A percentile compares a stretch with the other conserved stretches of the same genome.
phyloP scores from a whole-genome alignment of 1,140 invertebrate species.

The Rhynchophorus ferrugineus region DNA sequence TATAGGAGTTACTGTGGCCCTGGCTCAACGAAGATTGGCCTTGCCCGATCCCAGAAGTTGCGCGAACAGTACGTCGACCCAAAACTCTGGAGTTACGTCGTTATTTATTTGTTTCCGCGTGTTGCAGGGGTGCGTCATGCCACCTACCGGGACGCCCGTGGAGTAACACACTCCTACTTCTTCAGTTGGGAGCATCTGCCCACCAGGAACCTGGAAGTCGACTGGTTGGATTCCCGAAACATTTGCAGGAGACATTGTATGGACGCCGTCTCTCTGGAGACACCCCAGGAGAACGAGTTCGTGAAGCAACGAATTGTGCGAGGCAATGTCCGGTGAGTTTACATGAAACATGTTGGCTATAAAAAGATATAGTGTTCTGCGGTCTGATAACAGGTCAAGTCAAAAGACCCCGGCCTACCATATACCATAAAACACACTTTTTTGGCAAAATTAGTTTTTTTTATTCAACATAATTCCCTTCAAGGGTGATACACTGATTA shows the following conservation, averaged over 20 bases:
- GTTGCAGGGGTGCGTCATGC: constrained; percentile 80
- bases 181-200: constrained; percentile 88
- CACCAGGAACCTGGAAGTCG: constrained; percentile 76
- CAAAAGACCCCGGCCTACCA: too few relatives aligned
- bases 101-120: too few relatives aligned
- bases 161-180: constrained; percentile 84
- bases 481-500: too few relatives aligned
- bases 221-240: constrained; percentile 85
- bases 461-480: too few relatives aligned
- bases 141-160: constrained; percentile 75
- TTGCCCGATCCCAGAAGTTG: constrained; percentile 82
- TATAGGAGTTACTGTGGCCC: constrained; percentile 55
- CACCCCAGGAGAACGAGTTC: constrained; percentile 84
- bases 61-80: constrained; percentile 57
- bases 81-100: constrained; percentile 1
- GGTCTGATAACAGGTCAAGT: too few relatives aligned
- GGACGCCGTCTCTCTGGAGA: constrained; percentile 86
- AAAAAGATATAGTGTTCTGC: too few relatives aligned
- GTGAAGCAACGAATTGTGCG: constrained; percentile 75
- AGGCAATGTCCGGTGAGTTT: constrained; percentile 42
- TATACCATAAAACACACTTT: too few relatives aligned
- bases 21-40: constrained; percentile 74
- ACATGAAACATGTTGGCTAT: not conserved
- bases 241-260: constrained; percentile 88
- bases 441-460: too few relatives aligned